phyloP scores from a whole-genome alignment of 2,113 vertebrate species.

The Zosterops japonicus region DNA sequence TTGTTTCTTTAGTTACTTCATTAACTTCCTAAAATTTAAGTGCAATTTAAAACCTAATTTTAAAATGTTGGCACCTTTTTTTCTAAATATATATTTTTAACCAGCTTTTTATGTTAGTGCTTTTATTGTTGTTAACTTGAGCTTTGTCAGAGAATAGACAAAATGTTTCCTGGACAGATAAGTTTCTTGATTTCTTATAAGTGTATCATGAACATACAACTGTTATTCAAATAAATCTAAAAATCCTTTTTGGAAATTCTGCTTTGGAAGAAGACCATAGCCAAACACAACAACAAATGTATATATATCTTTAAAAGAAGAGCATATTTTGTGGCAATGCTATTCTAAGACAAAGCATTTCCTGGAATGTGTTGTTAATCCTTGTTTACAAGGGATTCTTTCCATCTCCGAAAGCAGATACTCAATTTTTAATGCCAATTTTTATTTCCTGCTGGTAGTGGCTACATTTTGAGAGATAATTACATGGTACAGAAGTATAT shows the following conservation, averaged over 20 bases:
- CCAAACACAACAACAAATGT: background rate
- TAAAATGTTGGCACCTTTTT: accelerated
- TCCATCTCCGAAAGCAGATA: constrained; percentile 11
- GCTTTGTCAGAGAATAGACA: background rate
- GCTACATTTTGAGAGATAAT: constrained; percentile 22
- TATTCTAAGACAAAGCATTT: background rate
- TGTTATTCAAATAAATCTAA: background rate
- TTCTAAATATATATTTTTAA: background rate
- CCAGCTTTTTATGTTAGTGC: background rate
- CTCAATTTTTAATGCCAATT: constrained; percentile 9
- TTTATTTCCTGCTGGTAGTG: constrained; percentile 22
- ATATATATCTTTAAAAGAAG: background rate
- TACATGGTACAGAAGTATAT: constrained; percentile 30
- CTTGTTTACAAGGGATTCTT: constrained; percentile 10
- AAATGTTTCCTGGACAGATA: background rate
- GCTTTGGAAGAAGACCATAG: background rate
- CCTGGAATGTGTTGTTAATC: background rate
- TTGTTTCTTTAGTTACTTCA: background rate
- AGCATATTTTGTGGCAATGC: background rate
- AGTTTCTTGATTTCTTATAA: background rate
- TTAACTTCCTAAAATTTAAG: background rate
- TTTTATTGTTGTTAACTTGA: background rate
- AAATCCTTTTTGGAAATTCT: background rate
- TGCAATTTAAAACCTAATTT: background rate
- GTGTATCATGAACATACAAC: background rate